Evolutionary conservation across 1,140 invertebrate genomes (phyloP), one percentile per base, ranked within the genome.

Genomic region (Ditylenchus dipsaci): DNA sequence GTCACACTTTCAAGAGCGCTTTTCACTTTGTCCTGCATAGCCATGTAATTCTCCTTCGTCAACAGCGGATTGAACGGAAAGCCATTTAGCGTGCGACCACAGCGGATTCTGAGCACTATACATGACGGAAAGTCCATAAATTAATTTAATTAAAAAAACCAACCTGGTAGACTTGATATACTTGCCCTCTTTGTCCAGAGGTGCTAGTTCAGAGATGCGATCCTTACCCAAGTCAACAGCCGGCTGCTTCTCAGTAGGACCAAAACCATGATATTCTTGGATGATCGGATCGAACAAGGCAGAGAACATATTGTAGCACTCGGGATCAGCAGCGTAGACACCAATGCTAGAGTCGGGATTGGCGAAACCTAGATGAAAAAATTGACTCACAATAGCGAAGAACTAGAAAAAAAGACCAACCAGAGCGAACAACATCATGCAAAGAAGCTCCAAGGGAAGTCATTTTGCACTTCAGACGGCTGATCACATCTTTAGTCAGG

Each of bases 281-380:
- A 95, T 95, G 86, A 95, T 93, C 83, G 92, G 92, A 85, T 95
- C 91, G 83, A 95, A 95, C 69, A 96, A 86, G 67, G 91, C 90
- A 69, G 90, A 88, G 83, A 95, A 96, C 3, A 91, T 87, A 75
- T 89, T 89, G 87, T 96, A 96, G 33, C 91, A 84, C 83, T 96
- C 92, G 70, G 92, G 91, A 85, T 95, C 93, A 33, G 93, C 92
- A 63, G 93, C 93, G 79, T 96, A 96, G 85, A 95, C 91, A 84
- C 93, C 93, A 62, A 94, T 90, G 75, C 92, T 91, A 67, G 91
- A 82, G 74, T 87, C 86, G 63, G 85, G 75, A 38, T 38, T 38
- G 3, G 33, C 33, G 11, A 38, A 5, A 79, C 92, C 83, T 76
- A 26, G 15, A 21, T 15, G 47, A 73, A 72, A n/a, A 27, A 43